Conservation (phyloP, 2,113 vertebrate genomes). For the Arvicanthis niloticus region DNA sequence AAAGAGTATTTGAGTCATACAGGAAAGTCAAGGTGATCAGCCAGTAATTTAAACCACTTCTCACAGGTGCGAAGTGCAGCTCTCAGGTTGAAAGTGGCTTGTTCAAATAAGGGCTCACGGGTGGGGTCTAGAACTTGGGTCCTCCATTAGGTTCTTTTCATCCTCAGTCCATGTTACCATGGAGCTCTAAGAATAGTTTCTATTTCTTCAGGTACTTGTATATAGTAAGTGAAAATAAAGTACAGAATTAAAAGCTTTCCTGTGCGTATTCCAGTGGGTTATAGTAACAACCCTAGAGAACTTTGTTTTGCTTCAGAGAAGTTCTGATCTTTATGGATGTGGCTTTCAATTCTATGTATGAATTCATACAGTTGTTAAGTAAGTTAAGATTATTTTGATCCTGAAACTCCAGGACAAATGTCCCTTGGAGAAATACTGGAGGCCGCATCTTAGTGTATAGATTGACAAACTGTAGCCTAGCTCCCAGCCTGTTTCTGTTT, state of each 20-base stretch:
- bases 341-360: conserved; percentile 38
- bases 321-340: conserved; percentile 29
- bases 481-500: not conserved
- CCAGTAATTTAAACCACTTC: conserved; percentile 23
- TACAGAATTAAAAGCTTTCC: not conserved
- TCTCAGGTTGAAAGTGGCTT: conserved; percentile 34
- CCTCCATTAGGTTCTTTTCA: not conserved
- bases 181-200: conserved; percentile 34
- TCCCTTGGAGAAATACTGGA: conserved; percentile 9
- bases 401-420: conserved; percentile 35
- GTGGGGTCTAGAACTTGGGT: not conserved
- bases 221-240: conserved; percentile 29
- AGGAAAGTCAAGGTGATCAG: not conserved
- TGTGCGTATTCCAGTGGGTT: not conserved
- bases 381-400: conserved; percentile 50
- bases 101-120: conserved; percentile 17
- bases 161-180: not conserved
- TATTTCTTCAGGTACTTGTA: conserved; percentile 4
- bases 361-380: conserved; percentile 15
- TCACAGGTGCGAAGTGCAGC: conserved; percentile 24
- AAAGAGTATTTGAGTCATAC: not conserved
- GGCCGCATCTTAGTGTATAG: not conserved
- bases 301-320: not conserved
- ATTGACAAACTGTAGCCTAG: not conserved
- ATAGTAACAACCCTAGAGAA: not conserved